These are phyloP conservation scores for Mellilla xanthometata DNA, from an alignment of 2,888 invertebrate species.

Conservation along the genomic window DNA sequence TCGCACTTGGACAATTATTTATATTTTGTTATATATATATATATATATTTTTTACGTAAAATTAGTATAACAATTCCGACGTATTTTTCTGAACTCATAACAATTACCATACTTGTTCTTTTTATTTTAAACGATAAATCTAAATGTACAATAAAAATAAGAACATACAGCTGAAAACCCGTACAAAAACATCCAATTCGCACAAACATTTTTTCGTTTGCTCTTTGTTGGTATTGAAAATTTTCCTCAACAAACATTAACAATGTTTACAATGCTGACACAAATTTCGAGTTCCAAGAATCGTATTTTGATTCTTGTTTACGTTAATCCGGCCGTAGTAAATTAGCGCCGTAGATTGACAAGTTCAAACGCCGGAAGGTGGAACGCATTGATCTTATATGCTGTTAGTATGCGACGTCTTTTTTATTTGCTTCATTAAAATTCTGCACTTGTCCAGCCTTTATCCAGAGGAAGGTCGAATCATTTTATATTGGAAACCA, in stretches of 20 bases:
- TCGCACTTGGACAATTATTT: no score
- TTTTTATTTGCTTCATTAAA: not conserved
- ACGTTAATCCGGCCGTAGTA: conserved; percentile 1
- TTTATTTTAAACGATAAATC: no score
- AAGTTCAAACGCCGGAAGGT: conserved; percentile 4
- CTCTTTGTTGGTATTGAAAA: no score
- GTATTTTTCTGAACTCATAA: no score
- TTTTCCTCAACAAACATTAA: conserved; percentile 3
- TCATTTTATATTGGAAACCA: not conserved
- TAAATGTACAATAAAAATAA: no score
- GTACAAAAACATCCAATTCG: no score
- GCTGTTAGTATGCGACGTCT: conserved; percentile 1
- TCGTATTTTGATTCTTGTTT: conserved; percentile 6
- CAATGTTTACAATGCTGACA: conserved; percentile 6
- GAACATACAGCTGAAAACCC: no score
- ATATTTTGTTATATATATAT: no score
- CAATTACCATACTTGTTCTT: no score
- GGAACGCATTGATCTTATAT: not conserved
- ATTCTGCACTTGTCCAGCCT: conserved; percentile 2
- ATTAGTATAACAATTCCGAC: no score
- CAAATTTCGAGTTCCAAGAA: conserved; percentile 7
- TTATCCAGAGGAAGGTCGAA: conserved; percentile 5
- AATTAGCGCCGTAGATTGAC: conserved; percentile 1
- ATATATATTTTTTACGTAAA: no score
- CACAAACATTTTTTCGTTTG: no score